Conservation (phyloP, 2,113 vertebrate genomes). For the Urocynchramus pylzowi region DNA sequence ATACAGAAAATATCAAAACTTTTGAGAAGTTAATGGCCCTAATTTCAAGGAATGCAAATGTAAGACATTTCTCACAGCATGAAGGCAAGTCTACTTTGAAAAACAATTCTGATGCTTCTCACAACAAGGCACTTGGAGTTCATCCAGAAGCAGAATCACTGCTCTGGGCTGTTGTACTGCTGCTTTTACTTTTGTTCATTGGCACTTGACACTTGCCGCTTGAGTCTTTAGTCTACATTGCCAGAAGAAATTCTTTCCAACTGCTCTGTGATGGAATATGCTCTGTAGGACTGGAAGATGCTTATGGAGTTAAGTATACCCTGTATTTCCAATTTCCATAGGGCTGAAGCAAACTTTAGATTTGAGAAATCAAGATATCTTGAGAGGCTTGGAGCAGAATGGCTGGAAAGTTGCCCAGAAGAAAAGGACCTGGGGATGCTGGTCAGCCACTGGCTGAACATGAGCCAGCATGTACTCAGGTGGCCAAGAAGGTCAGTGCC, state of each 20-base stretch:
- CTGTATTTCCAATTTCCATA: neutral
- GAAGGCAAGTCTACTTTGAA: neutral
- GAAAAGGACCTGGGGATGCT: neutral
- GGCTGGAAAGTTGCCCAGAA: neutral
- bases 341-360: neutral
- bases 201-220: neutral
- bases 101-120: neutral
- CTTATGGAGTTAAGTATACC: neutral
- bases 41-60: neutral
- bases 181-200: conserved; percentile 17
- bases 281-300: neutral
- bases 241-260: neutral
- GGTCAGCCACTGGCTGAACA: neutral
- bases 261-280: neutral
- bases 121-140: neutral
- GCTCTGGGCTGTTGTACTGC: conserved; percentile 13
- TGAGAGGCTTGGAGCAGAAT: neutral
- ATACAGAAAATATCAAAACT: neutral
- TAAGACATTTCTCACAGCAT: neutral
- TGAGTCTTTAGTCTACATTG: neutral
- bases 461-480: neutral
- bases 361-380: neutral
- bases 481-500: neutral
- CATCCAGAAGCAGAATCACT: conserved; percentile 14
- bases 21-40: neutral